Evolutionary conservation across 2,888 invertebrate genomes (phyloP).

Genomic region (Cenopis cana): DNA sequence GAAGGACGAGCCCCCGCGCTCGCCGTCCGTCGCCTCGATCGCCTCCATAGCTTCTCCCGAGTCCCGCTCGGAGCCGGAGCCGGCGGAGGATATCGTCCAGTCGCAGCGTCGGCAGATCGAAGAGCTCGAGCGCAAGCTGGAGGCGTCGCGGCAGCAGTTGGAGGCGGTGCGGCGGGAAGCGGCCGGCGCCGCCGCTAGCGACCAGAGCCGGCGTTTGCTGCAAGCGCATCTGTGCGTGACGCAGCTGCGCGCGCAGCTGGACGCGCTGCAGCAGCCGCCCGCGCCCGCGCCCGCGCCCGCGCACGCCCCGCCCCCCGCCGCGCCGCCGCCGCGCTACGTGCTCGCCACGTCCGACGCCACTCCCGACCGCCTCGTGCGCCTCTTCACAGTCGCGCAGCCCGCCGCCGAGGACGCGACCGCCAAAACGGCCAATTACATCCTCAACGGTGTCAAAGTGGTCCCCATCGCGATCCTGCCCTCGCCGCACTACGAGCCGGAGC

Average conservation of each 20-base stretch:
- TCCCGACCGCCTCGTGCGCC: constrained; percentile 66
- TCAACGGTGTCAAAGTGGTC: constrained; percentile 86
- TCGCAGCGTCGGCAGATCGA: constrained; percentile 94
- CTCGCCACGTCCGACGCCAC: constrained; percentile 63
- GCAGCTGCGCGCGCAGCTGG: constrained; percentile 86
- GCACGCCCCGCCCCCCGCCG: constrained; percentile 64
- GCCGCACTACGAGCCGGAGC: constrained; percentile 75
- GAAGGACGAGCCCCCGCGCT: constrained; percentile 78
- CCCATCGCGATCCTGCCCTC: constrained; percentile 80
- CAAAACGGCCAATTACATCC: constrained; percentile 80
- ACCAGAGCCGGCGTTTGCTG: constrained; percentile 80
- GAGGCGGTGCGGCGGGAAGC: constrained; percentile 88
- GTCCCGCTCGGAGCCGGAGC: constrained; percentile 69
- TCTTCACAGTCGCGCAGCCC: constrained; percentile 69
- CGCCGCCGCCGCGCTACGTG: constrained; percentile 76
- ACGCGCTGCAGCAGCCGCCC: constrained; percentile 84
- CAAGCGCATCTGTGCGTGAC: constrained; percentile 86
- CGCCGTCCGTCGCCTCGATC: constrained; percentile 69
- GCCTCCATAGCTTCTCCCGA: constrained; percentile 66
- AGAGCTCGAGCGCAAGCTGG: constrained; percentile 92
- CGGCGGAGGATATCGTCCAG: constrained; percentile 89
- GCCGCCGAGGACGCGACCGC: constrained; percentile 56
- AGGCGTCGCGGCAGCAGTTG: constrained; percentile 91
- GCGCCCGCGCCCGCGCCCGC: constrained; percentile 63
- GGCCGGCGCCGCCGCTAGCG: constrained; percentile 79